These are phyloP conservation scores for Brachyopa scutellaris DNA, from an alignment of 2,888 invertebrate genomes.

Conservation along the genomic window DNA sequence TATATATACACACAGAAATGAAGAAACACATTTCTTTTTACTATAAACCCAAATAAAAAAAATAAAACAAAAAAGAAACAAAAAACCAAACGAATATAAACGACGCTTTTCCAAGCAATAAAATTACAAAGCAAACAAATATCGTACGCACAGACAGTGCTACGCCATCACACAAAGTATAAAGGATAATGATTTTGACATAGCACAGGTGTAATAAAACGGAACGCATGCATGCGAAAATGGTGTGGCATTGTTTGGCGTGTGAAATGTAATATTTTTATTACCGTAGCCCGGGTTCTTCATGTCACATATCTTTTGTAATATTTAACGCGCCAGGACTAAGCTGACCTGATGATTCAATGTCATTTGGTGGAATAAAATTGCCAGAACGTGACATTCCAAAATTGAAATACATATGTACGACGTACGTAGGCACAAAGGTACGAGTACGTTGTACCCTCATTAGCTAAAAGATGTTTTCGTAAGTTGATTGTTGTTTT, in stretches of 20 bases:
- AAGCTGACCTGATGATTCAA: constrained; percentile 54
- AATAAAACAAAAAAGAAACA: too few species aligned
- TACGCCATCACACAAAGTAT: constrained; percentile 51
- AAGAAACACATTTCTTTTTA: constrained; percentile 60
- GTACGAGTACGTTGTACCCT: constrained; percentile 16
- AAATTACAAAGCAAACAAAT: constrained; percentile 69
- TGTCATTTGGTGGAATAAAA: constrained; percentile 52
- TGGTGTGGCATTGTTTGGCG: constrained; percentile 62
- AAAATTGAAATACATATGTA: constrained; percentile 45
- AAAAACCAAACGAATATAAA: constrained; percentile 60
- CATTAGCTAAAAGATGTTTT: constrained; percentile 38
- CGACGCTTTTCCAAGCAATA: constrained; percentile 69
- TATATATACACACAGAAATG: constrained; percentile 20
- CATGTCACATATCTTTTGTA: constrained; percentile 39
- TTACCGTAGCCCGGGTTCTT: constrained; percentile 33
- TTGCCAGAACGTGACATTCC: constrained; percentile 45
- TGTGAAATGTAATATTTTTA: constrained; percentile 68
- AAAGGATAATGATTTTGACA: constrained; percentile 69
- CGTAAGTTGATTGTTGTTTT: constrained; percentile 35
- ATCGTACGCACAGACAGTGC: constrained; percentile 29
- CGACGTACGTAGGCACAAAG: too few species aligned
- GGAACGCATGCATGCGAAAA: constrained; percentile 67
- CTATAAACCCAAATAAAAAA: constrained; percentile 60
- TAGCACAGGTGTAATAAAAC: constrained; percentile 71
- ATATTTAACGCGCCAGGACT: constrained; percentile 32